Evolutionary conservation across 2,888 invertebrate species (phyloP).

Genomic region (Mythimna loreyi): DNA sequence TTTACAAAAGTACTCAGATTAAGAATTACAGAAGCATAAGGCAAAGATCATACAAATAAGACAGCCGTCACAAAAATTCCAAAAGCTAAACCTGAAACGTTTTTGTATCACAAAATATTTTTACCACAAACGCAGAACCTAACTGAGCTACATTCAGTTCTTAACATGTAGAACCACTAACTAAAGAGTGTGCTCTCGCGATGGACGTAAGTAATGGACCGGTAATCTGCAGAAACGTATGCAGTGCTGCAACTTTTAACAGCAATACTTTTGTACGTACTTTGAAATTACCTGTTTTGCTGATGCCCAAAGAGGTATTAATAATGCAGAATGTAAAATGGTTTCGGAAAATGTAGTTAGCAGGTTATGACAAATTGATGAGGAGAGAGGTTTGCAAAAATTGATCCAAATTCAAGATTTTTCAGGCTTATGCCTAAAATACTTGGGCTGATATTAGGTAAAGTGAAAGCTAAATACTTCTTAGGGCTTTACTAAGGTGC

Average conservation of each 20-base stretch:
- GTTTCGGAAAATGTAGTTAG: not conserved
- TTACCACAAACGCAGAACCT: not conserved
- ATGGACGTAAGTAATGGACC: constrained; percentile 40
- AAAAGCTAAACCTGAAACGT: not conserved
- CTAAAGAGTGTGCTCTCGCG: constrained; percentile 12
- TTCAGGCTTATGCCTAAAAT: too few relatives aligned
- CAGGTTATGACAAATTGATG: not conserved
- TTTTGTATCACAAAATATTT: not conserved
- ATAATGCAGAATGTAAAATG: not conserved
- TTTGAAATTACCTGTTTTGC: constrained; percentile 4
- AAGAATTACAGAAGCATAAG: not conserved
- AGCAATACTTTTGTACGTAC: constrained; percentile 24
- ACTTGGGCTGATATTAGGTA: too few relatives aligned
- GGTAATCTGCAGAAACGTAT: constrained; percentile 44
- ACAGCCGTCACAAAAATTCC: constrained; percentile 24
- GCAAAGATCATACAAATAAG: constrained; percentile 6
- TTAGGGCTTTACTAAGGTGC: not conserved
- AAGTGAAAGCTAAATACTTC: too few relatives aligned
- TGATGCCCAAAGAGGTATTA: constrained; percentile 13
- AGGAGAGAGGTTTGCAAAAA: too few relatives aligned
- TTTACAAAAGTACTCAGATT: not conserved
- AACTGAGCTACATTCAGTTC: constrained; percentile 1
- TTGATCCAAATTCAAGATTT: too few relatives aligned
- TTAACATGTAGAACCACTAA: constrained; percentile 13
- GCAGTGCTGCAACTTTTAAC: constrained; percentile 42